Percentiles rank a stretch among this genome's conserved stretches.
Evolutionary conservation across 2,113 vertebrate genomes (phyloP).

Genomic region (Megatriorchis doriae): DNA sequence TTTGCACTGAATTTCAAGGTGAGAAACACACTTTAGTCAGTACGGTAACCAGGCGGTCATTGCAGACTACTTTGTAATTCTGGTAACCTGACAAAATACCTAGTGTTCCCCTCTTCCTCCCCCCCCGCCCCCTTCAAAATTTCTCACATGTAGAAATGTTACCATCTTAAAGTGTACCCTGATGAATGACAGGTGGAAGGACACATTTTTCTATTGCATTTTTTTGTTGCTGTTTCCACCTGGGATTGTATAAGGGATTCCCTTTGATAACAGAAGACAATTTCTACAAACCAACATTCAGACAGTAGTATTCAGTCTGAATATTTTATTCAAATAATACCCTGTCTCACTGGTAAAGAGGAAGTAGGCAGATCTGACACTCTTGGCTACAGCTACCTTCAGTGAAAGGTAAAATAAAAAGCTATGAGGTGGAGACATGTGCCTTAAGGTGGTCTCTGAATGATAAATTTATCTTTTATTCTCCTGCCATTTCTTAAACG

Average conservation of each 20-base stretch:
- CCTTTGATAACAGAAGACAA: not conserved
- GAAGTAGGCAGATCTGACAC: not conserved
- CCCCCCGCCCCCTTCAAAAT: fast-evolving
- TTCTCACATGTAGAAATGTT: not conserved
- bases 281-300: not conserved
- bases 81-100: not conserved
- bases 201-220: not conserved
- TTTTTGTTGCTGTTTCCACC: not conserved
- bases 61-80: not conserved
- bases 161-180: not conserved
- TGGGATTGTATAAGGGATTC: not conserved
- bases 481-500: not conserved
- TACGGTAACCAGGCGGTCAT: not conserved
- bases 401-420: not conserved
- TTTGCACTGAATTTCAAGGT: not conserved
- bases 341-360: not conserved
- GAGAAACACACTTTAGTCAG: not conserved
- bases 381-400: not conserved
- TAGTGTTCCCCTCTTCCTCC: not conserved
- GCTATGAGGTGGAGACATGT: not conserved
- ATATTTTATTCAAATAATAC: not conserved
- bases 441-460: not conserved
- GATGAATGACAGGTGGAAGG: not conserved
- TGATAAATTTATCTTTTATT: not conserved
- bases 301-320: not conserved